Evolutionary conservation across 2,797 vertebrate genomes (phyloP), one percentile per base, ranked within the genome.

Genomic region (Rallus crepitans): DNA sequence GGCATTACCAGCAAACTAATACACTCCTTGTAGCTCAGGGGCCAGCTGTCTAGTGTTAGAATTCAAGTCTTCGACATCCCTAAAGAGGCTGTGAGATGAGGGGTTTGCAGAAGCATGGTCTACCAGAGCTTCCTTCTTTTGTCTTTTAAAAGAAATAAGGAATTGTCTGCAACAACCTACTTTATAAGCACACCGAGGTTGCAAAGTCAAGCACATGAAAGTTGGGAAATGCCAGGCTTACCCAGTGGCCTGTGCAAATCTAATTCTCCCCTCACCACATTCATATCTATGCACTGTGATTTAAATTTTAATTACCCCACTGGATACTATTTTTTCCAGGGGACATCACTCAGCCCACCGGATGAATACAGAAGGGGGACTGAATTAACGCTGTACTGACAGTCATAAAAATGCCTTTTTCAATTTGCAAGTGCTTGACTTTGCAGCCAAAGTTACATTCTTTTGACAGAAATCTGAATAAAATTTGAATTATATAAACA

Each of bases 401-500:
- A 63, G 66, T 35, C 39, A 73, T 45, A 90, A 94, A 95, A 93
- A 90, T n/a, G 33, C 14, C 0, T 0, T 76, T 84, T 87, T 80
- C 37, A 81, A 89, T 56, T 80, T 82, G 39, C 66, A 87, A 71
- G 37, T 64, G 9, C 52, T 80, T 84, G 66, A 94, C 64, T 92
- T 90, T 77, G 83, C 56, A 68, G 82, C 33, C 24, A 61, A 92
- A 93, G 68, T 68, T 91, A 71, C 31, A 24, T 63, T 92, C 11
- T 82, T 96, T 48, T 87, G 64, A 92, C 39, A 60, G 6, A 61
- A 84, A 87, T 70, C 24, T 9, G 15, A 96, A 90, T 71, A 77
- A 87, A 90, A 90, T 92, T 73, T 93, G 64, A 80, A 87, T 89
- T 84, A 60, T 33, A 92, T 59, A 96, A 92, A 90, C 40, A 82